phyloP scores from a whole-genome alignment of 2,797 vertebrate species.

The Pyrocephalus nanus region DNA sequence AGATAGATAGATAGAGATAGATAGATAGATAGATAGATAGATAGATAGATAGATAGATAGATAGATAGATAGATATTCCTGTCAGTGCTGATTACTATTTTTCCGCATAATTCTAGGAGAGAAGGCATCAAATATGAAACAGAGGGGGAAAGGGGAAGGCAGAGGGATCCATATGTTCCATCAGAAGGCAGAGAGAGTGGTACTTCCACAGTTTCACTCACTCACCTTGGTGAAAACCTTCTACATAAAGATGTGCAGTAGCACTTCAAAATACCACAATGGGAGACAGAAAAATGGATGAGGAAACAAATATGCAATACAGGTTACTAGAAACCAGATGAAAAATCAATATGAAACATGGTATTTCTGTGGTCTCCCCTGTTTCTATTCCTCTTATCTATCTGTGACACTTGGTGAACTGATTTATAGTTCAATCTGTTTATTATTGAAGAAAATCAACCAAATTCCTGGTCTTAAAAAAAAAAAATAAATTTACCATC shows the following conservation, averaged over 20 bases:
- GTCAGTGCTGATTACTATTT: neutral
- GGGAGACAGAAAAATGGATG: neutral
- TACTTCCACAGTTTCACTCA: neutral
- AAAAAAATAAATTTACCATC: neutral
- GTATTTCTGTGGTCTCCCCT: neutral
- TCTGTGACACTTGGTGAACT: neutral
- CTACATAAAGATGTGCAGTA: neutral
- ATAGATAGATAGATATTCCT: neutral
- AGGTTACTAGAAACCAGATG: neutral
- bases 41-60: no score
- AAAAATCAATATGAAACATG: neutral
- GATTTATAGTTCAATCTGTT: neutral
- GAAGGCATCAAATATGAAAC: neutral
- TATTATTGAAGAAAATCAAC: neutral
- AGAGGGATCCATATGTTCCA: neutral
- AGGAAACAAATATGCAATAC: neutral
- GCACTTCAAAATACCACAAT: neutral
- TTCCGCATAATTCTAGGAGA: neutral
- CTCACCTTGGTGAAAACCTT: neutral
- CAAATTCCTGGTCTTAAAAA: neutral
- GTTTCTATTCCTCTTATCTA: neutral
- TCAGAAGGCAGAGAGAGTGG: neutral
- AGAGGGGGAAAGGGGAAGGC: neutral
- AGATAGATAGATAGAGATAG: no score
- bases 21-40: no score